Evolutionary conservation across 2,113 vertebrate genomes (phyloP), one percentile per base, ranked within the genome.

Genomic region (Ammospiza caudacuta): DNA sequence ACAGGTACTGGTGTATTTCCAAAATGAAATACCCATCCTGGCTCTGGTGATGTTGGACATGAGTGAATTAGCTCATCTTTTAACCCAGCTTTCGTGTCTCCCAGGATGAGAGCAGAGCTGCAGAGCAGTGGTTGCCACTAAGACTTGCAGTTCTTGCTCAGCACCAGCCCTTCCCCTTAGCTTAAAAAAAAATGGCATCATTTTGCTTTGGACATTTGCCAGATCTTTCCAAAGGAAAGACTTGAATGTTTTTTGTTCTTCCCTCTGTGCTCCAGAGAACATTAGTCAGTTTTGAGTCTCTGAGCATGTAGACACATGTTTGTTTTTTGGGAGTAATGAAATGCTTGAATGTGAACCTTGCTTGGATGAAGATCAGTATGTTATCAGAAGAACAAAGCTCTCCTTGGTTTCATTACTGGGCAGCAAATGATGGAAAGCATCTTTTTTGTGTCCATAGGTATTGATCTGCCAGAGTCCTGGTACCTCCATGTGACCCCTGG

Each of bases 211-310:
- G 83, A 82, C 70, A 43, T 87, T 75, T 79, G 75, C 91, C 91
- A 89, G 4, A 68, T 72, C 59, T 81, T 84, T 67, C 44, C 77
- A 70, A 70, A 91, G 69, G 69, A 75, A 74, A 37, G 24, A 6
- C 24, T 67, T 80, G 57, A 19, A 59, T 83, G 89, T 78, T 21
- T 66, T 92, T 80, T 81, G 21, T 59, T 94, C 44, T 90, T 14
- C 27, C 19, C 21, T 43, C 33, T 25, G 24, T 63, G 35, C 64
- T 92, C 44, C 5, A 1, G 37, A 84, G 64, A 33, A 44, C 68
- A 19, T 80, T 49, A 77, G 43, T 87, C 76, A 72, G 64, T 81
- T 94, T 44, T 57, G 86, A 92, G 52, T 63, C 82, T 90, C 83
- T 43, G 58, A 83, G n/a, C 63, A 0, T 90, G 95, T 67, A 88